Evolutionary conservation across 1,140 invertebrate species (phyloP).

Genomic region (Cydia strobilella): DNA sequence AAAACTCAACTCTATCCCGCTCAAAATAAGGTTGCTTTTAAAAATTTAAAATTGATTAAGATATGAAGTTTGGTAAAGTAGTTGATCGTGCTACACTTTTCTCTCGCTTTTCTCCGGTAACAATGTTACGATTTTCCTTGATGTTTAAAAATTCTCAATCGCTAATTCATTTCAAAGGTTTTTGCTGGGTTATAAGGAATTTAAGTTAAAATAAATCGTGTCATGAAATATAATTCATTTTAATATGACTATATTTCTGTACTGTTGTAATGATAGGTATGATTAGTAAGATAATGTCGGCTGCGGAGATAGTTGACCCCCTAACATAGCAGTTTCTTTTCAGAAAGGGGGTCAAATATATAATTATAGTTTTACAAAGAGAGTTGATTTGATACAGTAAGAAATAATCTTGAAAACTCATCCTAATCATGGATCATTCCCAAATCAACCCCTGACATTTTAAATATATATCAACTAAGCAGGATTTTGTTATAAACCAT

Average conservation of each 20-base stretch:
- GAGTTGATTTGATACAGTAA: background rate
- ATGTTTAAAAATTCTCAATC: slow-evolving; percentile 10
- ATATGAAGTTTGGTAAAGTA: background rate
- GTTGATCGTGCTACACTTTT: background rate
- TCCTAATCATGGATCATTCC: background rate
- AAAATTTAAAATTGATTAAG: background rate
- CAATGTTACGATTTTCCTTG: slow-evolving; percentile 22
- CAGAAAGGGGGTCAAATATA: too few species aligned
- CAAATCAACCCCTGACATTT: background rate
- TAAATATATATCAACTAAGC: too few species aligned
- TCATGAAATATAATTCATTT: background rate
- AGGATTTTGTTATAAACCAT: background rate
- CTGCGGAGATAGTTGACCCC: too few species aligned
- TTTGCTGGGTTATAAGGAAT: background rate
- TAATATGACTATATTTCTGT: too few species aligned
- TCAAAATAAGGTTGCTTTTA: background rate
- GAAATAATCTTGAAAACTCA: background rate
- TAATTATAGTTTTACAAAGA: background rate
- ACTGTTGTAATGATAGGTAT: too few species aligned
- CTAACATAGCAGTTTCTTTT: too few species aligned
- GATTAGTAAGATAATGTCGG: too few species aligned
- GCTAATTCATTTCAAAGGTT: slow-evolving; percentile 28
- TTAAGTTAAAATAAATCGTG: background rate
- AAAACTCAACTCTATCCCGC: background rate
- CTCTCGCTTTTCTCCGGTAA: slow-evolving; percentile 21